Base-by-base conservation (phyloP, 2,113 vertebrate species). In the Xenopus laevis region DNA sequence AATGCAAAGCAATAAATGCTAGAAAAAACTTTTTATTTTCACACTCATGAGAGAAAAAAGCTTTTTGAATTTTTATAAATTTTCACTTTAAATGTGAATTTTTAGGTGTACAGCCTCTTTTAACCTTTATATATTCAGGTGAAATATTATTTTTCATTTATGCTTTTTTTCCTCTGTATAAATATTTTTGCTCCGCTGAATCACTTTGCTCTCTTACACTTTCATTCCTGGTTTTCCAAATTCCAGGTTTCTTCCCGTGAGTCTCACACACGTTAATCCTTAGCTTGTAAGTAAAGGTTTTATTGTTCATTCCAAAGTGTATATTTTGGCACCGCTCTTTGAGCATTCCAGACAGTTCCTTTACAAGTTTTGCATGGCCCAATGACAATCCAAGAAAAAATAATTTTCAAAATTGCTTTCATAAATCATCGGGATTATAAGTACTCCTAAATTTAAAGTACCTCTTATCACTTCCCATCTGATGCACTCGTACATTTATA, bases 261-360 rank as follows among this genome's bases (percentile, higher is more conserved):
- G 27, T 68, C 21, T 75, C 65, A 75, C 53, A 75, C 53, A 68
- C 65, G 47, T 61, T 60, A 66, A 67, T 68, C 30, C 57, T n/a
- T 60, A 7, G 5, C 13, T 46, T 17, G 68, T 20, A 60, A 40
- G 17, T 23, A 60, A 60, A 60, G 58, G 45, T 68, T 50, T 62
- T 53, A 60, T 75, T 75, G 17, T 46, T 69, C 58, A 18, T 23
- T 40, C 50, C 20, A 50, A 53, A 23, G 58, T 75, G 73, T 53
- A 66, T 44, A 18, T 68, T 46, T 63, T 75, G 73, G 73, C 65
- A 44, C 21, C 1, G 13, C 57, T 17, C 0, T 21, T 15, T 5
- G 8, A 16, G 16, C 64, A 20, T 53, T 33, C 52, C 33, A 33
- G 53, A 21, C 17, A 15, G 23, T 65, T 23, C 1, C 27, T 17